A percentile compares a stretch with the other conserved stretches of the same genome.
phyloP scores from a whole-genome alignment of 1,140 invertebrate genomes.

The Dreissena polymorpha region DNA sequence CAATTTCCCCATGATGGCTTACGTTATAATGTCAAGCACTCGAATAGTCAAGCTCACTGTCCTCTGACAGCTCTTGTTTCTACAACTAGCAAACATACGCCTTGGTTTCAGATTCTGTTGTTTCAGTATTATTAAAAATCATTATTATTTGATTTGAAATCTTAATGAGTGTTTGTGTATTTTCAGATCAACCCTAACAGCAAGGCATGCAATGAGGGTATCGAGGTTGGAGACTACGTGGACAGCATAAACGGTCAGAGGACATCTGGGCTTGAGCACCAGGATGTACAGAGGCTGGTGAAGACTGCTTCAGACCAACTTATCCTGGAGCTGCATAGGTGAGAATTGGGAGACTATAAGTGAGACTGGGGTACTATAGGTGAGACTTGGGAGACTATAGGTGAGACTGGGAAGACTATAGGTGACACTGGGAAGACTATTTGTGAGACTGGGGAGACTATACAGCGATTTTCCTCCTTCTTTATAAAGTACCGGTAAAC shows the following conservation, averaged over 20 bases:
- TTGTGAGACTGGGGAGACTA: no score
- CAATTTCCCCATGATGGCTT: no score
- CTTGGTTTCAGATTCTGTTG: background rate
- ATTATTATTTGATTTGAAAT: background rate
- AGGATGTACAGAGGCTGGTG: constrained; percentile 74
- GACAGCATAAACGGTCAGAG: constrained; percentile 72
- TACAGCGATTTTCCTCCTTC: no score
- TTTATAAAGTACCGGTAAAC: no score
- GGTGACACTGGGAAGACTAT: no score
- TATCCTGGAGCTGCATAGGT: constrained; percentile 72
- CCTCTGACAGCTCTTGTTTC: no score
- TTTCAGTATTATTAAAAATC: background rate
- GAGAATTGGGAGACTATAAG: constrained; percentile 1
- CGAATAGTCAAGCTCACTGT: no score
- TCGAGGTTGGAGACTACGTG: constrained; percentile 74
- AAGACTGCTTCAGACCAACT: constrained; percentile 72
- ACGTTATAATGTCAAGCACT: no score
- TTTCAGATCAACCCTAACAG: constrained; percentile 78
- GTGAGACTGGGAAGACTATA: no score
- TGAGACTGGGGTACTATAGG: no score
- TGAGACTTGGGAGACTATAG: no score
- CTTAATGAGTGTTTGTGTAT: constrained; percentile 22
- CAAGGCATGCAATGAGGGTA: constrained; percentile 76
- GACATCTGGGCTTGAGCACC: constrained; percentile 72
- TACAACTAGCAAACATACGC: background rate